Evolutionary conservation across 2,888 invertebrate species (phyloP).

Genomic region (Dolichopus griseipennis): DNA sequence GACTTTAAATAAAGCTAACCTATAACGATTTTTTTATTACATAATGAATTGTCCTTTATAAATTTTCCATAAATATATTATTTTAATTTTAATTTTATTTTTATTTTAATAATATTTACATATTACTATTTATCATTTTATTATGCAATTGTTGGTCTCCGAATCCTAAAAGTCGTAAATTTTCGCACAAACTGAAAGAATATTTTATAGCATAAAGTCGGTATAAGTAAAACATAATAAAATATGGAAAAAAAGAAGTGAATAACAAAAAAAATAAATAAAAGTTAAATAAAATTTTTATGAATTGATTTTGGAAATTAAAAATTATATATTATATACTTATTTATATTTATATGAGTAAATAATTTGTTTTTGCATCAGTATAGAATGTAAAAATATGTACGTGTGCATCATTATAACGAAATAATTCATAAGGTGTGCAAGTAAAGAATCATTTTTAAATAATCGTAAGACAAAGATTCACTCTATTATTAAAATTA

Average conservation of each 20-base stretch:
- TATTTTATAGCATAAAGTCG: neutral
- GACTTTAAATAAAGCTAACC: too few relatives aligned
- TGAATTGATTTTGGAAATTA: neutral
- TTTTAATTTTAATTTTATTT: neutral
- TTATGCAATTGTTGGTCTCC: neutral
- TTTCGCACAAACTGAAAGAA: neutral
- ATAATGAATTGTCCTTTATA: neutral
- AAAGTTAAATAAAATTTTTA: neutral
- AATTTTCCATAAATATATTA: neutral
- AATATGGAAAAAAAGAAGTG: neutral
- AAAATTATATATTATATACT: too few relatives aligned
- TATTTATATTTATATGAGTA: too few relatives aligned
- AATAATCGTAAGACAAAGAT: too few relatives aligned
- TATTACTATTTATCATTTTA: slow-evolving; percentile 6
- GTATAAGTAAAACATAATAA: neutral
- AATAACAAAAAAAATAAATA: neutral
- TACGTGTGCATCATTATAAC: too few relatives aligned
- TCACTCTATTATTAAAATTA: too few relatives aligned
- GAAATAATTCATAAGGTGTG: too few relatives aligned
- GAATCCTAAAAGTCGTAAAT: neutral
- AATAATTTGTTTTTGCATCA: neutral
- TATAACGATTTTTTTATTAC: neutral
- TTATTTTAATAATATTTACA: neutral
- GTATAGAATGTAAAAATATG: too few relatives aligned
- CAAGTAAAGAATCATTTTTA: too few relatives aligned